Percentiles rank a stretch among this genome's conserved stretches.
These are phyloP conservation scores for Actinostola sp. DNA, from an alignment of 92 coral and sea anemone genomes.

Conservation along the genomic window DNA sequence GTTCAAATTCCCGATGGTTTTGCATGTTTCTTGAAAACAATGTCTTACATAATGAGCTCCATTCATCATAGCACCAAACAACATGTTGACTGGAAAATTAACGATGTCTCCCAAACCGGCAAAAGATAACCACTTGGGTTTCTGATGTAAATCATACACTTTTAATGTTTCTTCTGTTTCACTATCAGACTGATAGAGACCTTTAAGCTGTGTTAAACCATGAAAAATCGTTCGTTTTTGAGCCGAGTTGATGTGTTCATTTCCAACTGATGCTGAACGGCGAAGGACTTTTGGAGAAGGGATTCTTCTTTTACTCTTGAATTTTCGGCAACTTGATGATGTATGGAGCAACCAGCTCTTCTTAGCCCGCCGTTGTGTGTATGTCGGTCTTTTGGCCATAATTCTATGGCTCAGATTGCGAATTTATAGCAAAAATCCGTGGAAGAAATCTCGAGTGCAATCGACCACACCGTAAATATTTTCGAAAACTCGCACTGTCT, in stretches of 20 bases:
- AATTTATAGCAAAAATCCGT: not conserved
- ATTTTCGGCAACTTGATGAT: conserved; percentile 45
- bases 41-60: conserved; percentile 23
- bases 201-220: not conserved
- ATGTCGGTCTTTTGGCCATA: conserved; percentile 26
- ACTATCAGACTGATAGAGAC: not conserved
- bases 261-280: conserved; percentile 16
- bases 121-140: not conserved
- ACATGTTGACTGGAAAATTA: conserved; percentile 24
- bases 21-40: conserved; percentile 15
- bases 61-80: conserved; percentile 10
- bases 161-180: not conserved
- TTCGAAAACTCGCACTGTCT: conserved; percentile 42
- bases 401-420: not conserved
- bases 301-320: conserved; percentile 17
- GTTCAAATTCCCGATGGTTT: conserved; percentile 1
- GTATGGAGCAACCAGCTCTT: conserved; percentile 61
- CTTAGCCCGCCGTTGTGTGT: conserved; percentile 51
- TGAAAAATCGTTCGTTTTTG: conserved; percentile 13
- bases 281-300: not conserved
- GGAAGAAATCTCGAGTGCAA: not conserved
- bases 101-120: not conserved
- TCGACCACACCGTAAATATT: not conserved
- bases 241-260: not conserved
- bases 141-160: not conserved